phyloP scores from a whole-genome alignment of 2,113 vertebrate species.

The Petrocephalus zakoni region DNA sequence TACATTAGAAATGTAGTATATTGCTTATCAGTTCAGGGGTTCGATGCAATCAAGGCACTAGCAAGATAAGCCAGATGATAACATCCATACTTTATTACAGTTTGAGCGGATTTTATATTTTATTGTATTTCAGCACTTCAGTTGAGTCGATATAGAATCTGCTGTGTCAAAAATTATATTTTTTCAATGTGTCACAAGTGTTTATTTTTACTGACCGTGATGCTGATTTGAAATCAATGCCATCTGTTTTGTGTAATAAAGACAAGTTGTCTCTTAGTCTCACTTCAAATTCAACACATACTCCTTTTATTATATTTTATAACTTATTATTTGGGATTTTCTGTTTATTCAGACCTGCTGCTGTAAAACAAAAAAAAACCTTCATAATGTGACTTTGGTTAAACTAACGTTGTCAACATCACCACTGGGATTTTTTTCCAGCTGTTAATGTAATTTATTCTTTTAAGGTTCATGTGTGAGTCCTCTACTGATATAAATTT shows the following conservation, averaged over 20 bases:
- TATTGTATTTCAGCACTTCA: constrained; percentile 31
- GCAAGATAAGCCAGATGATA: constrained; percentile 41
- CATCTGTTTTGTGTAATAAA: constrained; percentile 35
- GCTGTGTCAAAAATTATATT: constrained; percentile 39
- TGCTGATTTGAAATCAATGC: constrained; percentile 42
- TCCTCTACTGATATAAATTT: not conserved
- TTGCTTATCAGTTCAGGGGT: not conserved
- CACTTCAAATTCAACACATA: constrained; percentile 18
- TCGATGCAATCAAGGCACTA: constrained; percentile 15
- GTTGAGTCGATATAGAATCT: constrained; percentile 27
- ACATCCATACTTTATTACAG: constrained; percentile 20
- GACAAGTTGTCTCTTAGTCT: constrained; percentile 34
- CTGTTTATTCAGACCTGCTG: constrained; percentile 27
- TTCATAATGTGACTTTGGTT: constrained; percentile 23
- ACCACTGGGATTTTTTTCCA: not conserved
- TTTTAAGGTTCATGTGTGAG: not conserved
- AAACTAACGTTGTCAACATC: not conserved
- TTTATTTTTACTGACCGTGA: constrained; percentile 34
- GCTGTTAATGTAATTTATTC: not conserved
- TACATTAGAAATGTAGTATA: constrained; percentile 18
- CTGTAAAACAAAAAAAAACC: too few species aligned
- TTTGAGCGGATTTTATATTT: constrained; percentile 27
- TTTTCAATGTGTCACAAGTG: constrained; percentile 29
- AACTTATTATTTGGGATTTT: constrained; percentile 14
- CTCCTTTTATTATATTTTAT: constrained; percentile 26